Percentiles rank a stretch among this genome's conserved stretches.
phyloP scores from a whole-genome alignment of 1,140 invertebrate genomes.

The Drosophila ercepeae region DNA sequence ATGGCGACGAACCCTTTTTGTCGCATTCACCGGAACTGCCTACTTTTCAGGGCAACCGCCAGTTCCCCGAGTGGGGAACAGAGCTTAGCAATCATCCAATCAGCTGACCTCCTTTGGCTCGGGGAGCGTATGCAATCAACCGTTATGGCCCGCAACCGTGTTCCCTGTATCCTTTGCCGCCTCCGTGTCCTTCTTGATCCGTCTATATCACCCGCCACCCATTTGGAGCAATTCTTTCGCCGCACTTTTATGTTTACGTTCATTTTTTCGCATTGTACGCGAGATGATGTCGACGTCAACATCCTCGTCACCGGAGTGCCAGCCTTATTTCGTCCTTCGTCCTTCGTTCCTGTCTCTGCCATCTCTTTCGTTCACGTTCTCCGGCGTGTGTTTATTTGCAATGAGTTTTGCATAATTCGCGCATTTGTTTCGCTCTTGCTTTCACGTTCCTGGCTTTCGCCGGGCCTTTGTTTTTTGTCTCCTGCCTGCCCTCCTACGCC shows the following conservation, averaged over 20 bases:
- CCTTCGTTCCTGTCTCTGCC: background rate
- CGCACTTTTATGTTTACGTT: constrained; percentile 77
- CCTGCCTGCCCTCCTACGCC: constrained; percentile 33
- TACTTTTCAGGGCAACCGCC: constrained; percentile 50
- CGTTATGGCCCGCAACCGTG: constrained; percentile 46
- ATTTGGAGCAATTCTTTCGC: constrained; percentile 61
- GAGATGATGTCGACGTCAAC: constrained; percentile 73
- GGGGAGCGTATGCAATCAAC: constrained; percentile 69
- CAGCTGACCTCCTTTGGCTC: constrained; percentile 67
- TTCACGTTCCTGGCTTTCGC: constrained; percentile 6
- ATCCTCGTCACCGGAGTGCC: constrained; percentile 68
- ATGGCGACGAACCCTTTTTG: constrained; percentile 3
- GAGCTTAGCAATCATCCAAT: constrained; percentile 68
- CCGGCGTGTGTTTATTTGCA: constrained; percentile 72
- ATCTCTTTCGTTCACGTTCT: constrained; percentile 11
- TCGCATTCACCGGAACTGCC: constrained; percentile 29
- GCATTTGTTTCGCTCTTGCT: constrained; percentile 70
- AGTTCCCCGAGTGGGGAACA: constrained; percentile 3
- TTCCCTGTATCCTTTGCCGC: background rate
- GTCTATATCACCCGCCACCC: background rate
- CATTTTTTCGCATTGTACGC: constrained; percentile 70
- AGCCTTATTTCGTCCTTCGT: constrained; percentile 26
- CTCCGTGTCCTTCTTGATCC: background rate
- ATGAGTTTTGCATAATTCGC: constrained; percentile 81
- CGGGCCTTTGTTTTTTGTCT: constrained; percentile 31